Conservation (phyloP, 64 coral and sea anemone genomes). For the Porites australiensis region DNA sequence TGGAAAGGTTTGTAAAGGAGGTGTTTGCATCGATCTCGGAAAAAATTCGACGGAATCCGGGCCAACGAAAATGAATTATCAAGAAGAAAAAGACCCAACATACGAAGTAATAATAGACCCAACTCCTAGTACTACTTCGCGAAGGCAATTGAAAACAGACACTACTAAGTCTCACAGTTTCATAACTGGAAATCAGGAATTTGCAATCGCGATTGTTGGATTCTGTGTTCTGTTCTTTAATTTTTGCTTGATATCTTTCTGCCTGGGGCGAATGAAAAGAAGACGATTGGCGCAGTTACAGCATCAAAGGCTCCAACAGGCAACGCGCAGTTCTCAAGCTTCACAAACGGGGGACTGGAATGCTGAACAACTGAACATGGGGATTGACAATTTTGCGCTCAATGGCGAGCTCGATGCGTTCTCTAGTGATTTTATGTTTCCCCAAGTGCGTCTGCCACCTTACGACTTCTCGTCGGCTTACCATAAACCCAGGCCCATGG, state of each 20-base stretch:
- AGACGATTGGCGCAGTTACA: background rate
- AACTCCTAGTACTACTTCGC: background rate
- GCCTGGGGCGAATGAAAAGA: slow-evolving; percentile 22
- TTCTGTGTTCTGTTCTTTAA: slow-evolving; percentile 44
- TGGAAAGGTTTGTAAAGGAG: slow-evolving; percentile 22
- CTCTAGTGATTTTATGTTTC: background rate
- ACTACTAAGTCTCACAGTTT: slow-evolving; percentile 3
- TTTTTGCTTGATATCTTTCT: slow-evolving; percentile 30
- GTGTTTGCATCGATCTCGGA: background rate
- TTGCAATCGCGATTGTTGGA: slow-evolving; percentile 4
- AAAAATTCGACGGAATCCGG: background rate
- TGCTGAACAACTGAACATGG: background rate
- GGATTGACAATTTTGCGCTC: slow-evolving; percentile 20
- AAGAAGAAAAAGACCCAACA: background rate
- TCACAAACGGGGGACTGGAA: slow-evolving; percentile 39
- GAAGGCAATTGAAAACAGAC: background rate
- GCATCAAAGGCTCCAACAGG: background rate
- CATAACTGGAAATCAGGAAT: slow-evolving; percentile 25
- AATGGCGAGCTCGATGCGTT: slow-evolving; percentile 37
- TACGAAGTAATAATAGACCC: too few relatives aligned
- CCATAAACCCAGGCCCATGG: slow-evolving; percentile 17
- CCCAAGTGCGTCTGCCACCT: slow-evolving; percentile 19
- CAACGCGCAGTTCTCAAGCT: slow-evolving; percentile 14
- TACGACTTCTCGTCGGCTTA: slow-evolving; percentile 32
- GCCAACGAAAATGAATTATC: background rate